Conservation (phyloP, 2,113 vertebrate species). For the Ochotona princeps region DNA sequence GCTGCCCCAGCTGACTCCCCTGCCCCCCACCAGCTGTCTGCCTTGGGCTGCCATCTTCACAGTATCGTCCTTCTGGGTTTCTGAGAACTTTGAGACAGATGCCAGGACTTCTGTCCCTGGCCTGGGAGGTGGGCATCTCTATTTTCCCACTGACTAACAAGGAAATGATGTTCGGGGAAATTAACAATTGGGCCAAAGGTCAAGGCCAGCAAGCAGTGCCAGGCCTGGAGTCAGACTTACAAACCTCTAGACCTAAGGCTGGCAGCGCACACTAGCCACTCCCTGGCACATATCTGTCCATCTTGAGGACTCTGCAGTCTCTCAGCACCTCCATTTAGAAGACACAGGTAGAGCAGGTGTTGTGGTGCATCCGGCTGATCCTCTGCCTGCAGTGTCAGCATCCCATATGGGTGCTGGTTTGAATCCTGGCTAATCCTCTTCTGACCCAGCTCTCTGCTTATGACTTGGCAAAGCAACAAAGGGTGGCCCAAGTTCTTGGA, state of each 20-base stretch:
- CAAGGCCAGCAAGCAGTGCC: background rate
- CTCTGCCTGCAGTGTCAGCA: too few species aligned
- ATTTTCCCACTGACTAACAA: background rate
- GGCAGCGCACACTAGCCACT: rapidly evolving
- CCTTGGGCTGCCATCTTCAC: rapidly evolving
- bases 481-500: too few species aligned
- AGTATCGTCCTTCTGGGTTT: background rate
- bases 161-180: background rate
- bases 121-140: background rate
- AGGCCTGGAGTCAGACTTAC: background rate
- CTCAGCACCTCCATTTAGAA: background rate
- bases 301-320: background rate
- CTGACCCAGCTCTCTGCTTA: too few species aligned
- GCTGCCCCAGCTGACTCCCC: too few species aligned
- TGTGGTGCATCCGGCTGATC: too few species aligned
- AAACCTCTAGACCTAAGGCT: background rate
- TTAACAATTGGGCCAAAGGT: background rate
- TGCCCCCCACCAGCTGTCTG: background rate
- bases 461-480: too few species aligned
- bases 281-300: rapidly evolving
- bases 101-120: background rate
- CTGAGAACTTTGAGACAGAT: background rate
- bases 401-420: too few species aligned
- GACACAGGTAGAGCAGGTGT: too few species aligned
- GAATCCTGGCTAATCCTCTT: too few species aligned